These are phyloP conservation scores for Calyptomena viridis DNA, from an alignment of 2,113 vertebrate species.

Conservation along the genomic window DNA sequence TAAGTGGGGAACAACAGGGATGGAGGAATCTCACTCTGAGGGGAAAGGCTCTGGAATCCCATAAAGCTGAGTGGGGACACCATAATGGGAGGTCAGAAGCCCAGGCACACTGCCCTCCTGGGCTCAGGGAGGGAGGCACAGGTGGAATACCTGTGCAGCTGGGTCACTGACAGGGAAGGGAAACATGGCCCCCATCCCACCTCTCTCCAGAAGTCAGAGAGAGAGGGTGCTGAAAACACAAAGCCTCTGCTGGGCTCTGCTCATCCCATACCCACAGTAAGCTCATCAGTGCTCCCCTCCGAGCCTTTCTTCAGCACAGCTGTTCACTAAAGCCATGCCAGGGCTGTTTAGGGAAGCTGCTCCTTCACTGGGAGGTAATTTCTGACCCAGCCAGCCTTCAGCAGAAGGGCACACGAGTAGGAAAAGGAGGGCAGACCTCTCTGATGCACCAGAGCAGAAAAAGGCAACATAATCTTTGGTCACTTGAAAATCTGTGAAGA, in stretches of 20 bases:
- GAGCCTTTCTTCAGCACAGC: not conserved
- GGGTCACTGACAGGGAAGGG: not conserved
- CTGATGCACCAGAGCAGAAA: not conserved
- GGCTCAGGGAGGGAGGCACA: not conserved
- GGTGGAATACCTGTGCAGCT: fast-evolving
- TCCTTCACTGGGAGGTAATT: not conserved
- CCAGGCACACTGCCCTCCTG: fast-evolving
- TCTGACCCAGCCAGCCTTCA: not conserved
- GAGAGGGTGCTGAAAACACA: not conserved
- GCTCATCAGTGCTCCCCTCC: not conserved
- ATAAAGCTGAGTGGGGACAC: fast-evolving
- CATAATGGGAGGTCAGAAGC: not conserved
- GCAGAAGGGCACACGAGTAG: not conserved
- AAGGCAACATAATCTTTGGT: not conserved
- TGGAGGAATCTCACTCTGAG: fast-evolving
- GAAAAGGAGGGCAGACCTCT: not conserved
- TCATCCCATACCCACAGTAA: not conserved
- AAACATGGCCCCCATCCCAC: not conserved
- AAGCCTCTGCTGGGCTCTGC: not conserved
- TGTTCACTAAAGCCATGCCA: not conserved
- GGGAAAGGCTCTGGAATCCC: not conserved
- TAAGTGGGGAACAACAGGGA: fast-evolving
- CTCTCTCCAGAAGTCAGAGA: not conserved
- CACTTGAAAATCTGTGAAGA: not conserved
- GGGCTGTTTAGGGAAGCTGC: not conserved